These are phyloP conservation scores for Gambelia wislizenii DNA, from an alignment of 2,797 vertebrate species.

Conservation along the genomic window DNA sequence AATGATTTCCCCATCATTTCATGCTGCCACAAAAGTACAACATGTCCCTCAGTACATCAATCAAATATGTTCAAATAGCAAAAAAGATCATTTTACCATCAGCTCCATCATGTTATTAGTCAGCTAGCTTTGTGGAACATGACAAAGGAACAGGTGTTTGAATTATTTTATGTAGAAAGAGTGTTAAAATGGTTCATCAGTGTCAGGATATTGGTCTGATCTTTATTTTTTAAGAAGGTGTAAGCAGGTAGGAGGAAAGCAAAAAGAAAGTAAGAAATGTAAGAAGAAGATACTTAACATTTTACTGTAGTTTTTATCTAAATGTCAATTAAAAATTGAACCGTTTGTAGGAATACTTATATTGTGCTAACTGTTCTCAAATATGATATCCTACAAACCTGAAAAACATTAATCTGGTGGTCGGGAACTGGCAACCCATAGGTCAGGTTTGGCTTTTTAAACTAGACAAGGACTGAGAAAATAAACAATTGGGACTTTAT, in stretches of 20 bases:
- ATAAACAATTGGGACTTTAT: too few species aligned
- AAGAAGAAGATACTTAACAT: constrained; percentile 42
- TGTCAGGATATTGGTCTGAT: constrained; percentile 64
- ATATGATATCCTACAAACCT: constrained; percentile 27
- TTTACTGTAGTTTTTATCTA: constrained; percentile 64
- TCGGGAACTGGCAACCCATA: not conserved
- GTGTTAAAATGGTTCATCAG: constrained; percentile 64
- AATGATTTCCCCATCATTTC: constrained; percentile 46
- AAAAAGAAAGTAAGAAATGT: constrained; percentile 40
- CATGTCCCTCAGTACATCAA: constrained; percentile 51
- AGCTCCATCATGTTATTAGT: constrained; percentile 69
- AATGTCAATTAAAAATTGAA: constrained; percentile 59
- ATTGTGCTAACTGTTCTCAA: constrained; percentile 25
- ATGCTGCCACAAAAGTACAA: constrained; percentile 63
- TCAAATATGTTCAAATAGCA: constrained; percentile 48
- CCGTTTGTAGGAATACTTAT: constrained; percentile 47
- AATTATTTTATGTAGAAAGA: constrained; percentile 67
- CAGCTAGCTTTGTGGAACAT: constrained; percentile 69
- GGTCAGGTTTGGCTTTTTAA: not conserved
- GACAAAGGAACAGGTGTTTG: constrained; percentile 77
- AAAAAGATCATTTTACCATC: constrained; percentile 56
- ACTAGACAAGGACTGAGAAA: not conserved
- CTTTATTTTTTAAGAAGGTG: constrained; percentile 63
- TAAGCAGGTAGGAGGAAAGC: constrained; percentile 54
- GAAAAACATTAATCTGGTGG: constrained; percentile 21